Percentiles rank a stretch among this genome's conserved stretches.
These are phyloP conservation scores for Eupithecia subumbrata DNA, from an alignment of 2,888 invertebrate species.

Conservation along the genomic window DNA sequence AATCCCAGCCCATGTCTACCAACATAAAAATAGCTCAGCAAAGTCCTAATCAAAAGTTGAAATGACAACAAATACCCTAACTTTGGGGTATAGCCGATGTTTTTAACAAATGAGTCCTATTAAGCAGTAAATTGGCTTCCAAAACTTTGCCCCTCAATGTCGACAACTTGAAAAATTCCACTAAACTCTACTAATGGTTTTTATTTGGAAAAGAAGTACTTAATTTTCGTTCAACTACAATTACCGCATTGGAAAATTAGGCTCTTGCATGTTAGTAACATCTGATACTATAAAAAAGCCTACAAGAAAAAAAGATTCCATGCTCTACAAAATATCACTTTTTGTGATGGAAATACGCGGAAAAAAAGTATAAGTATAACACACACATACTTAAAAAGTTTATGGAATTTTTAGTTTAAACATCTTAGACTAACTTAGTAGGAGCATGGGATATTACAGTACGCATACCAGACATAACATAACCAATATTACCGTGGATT, in stretches of 20 bases:
- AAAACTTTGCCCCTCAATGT: slow-evolving; percentile 53
- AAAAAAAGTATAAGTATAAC: no score
- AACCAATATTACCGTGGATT: background rate
- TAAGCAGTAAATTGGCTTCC: slow-evolving; percentile 71
- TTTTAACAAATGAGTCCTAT: slow-evolving; percentile 66
- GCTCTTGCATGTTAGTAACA: background rate
- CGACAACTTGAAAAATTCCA: slow-evolving; percentile 67
- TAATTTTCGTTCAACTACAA: background rate
- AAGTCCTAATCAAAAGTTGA: slow-evolving; percentile 37
- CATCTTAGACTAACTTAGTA: background rate
- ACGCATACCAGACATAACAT: background rate
- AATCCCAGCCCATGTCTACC: background rate
- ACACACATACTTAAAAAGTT: background rate
- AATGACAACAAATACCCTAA: slow-evolving; percentile 32
- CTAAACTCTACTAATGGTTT: slow-evolving; percentile 45
- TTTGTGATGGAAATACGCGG: background rate
- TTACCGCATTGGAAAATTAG: background rate
- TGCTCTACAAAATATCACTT: background rate
- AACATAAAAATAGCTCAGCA: slow-evolving; percentile 24
- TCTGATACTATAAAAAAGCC: background rate
- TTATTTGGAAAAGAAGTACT: background rate
- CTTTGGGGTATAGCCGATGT: slow-evolving; percentile 34
- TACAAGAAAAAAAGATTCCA: background rate
- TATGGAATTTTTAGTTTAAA: background rate
- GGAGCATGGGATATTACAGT: background rate